Evolutionary conservation across 2,888 invertebrate genomes (phyloP), one percentile per base, ranked within the genome.

Genomic region (Diloba caeruleocephala): DNA sequence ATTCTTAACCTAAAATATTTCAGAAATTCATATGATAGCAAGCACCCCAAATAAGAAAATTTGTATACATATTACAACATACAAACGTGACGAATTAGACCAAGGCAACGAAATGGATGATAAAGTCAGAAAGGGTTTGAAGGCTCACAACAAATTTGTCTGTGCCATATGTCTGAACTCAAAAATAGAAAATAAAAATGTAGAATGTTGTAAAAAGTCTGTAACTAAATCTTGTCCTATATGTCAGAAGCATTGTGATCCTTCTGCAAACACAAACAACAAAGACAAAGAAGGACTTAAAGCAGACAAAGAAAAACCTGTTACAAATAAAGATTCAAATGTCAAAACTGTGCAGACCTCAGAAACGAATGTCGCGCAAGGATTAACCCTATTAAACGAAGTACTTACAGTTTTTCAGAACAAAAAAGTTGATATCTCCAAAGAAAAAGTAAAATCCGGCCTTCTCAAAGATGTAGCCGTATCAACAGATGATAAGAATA

Each of bases 331-430:
- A 48, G 53, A 51, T 4, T 51, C 32, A 8, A 66, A 62, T 19
- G 62, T 67, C 0, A 87, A 84, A 65, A 69, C 71, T 0, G 78
- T 85, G 1, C 90, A 90, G 58, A 89, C 89, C 0, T 79, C 81
- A 0, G 69, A 81, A 32, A 70, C 81, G 1, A 82, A 87, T 50
- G 65, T 85, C 0, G 58, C 67, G 3, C 79, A 87, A 66, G 87
- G 84, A 1, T 26, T 90, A 0, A 82, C 76, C 26, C 68, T 92
- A n/a, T 63, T 92, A 0, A 89, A 89, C 38, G 91, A 92, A 81
- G 90, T 92, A 0, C 58, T 92, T 1, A 87, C 83, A 3, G 89
- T 85, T 0, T 91, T 92, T 43, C 88, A 91, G 66, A 87, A 65
- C 45, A 89, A 87, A 44, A 90, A 89, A 61, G 76, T 77, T 34